phyloP scores from a whole-genome alignment of 2,888 invertebrate species.

The Hipparchia semele region DNA sequence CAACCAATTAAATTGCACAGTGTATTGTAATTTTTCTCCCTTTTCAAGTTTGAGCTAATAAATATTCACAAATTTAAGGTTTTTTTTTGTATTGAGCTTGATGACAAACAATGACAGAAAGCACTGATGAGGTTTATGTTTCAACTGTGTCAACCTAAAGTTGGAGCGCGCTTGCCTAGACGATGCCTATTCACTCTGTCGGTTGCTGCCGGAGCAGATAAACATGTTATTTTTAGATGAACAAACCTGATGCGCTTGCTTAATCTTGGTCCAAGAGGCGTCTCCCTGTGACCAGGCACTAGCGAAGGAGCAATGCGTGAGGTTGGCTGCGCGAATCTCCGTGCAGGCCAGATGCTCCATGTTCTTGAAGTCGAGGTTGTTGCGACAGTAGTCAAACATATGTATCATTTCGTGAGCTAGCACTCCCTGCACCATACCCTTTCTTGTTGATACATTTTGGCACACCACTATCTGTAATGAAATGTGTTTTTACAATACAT shows the following conservation, averaged over 20 bases:
- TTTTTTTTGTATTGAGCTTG: too few relatives aligned
- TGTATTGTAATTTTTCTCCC: too few relatives aligned
- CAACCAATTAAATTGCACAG: too few relatives aligned
- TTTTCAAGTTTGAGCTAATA: too few relatives aligned
- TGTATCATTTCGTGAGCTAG: constrained; percentile 97
- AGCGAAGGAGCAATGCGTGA: constrained; percentile 95
- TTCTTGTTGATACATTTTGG: constrained; percentile 89
- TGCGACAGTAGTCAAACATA: constrained; percentile 97
- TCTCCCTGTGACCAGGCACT: constrained; percentile 91
- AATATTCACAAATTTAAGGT: too few relatives aligned
- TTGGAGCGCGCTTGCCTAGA: too few relatives aligned
- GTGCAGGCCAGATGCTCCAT: constrained; percentile 97
- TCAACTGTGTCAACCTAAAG: too few relatives aligned
- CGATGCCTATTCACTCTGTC: too few relatives aligned
- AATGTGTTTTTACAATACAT: constrained; percentile 44
- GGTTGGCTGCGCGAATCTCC: constrained; percentile 96
- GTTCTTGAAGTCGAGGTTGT: constrained; percentile 94
- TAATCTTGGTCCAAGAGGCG: constrained; percentile 88
- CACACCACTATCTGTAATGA: constrained; percentile 91
- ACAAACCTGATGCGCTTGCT: constrained; percentile 89
- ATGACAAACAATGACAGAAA: too few relatives aligned
- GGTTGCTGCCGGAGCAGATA: too few relatives aligned
- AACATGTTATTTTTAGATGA: neutral
- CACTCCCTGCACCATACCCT: constrained; percentile 90
- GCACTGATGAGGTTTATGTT: too few relatives aligned